phyloP scores from a whole-genome alignment of 1,140 invertebrate species.

The Drosophila trapezifrons region DNA sequence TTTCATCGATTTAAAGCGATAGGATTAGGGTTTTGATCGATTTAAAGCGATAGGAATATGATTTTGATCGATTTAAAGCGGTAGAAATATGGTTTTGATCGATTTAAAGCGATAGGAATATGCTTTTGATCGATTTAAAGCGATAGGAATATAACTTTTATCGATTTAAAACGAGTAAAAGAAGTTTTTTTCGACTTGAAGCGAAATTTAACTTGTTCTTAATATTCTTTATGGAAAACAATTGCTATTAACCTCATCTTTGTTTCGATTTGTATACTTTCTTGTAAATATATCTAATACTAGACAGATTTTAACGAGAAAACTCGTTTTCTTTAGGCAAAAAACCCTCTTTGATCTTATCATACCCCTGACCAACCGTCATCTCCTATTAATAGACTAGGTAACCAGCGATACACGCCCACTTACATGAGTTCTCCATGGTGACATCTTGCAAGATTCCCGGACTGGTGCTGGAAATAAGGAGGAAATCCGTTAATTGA shows the following conservation, averaged over 20 bases:
- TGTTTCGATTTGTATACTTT: neutral
- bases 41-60: too few species aligned
- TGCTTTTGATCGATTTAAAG: too few species aligned
- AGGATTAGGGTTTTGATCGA: too few species aligned
- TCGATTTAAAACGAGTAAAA: too few species aligned
- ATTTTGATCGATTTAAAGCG: too few species aligned
- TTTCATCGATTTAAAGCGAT: too few species aligned
- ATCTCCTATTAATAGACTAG: neutral
- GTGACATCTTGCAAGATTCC: constrained; percentile 85
- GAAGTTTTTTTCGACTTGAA: too few species aligned
- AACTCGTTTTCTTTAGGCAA: neutral
- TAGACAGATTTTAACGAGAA: neutral
- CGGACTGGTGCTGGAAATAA: constrained; percentile 85
- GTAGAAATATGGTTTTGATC: too few species aligned
- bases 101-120: too few species aligned
- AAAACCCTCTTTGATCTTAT: neutral
- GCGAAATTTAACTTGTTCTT: too few species aligned
- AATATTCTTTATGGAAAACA: neutral
- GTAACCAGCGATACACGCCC: too few species aligned
- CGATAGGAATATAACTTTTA: too few species aligned
- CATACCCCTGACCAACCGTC: neutral
- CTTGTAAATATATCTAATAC: neutral
- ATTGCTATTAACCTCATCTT: neutral
- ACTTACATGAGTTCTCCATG: constrained; percentile 84
- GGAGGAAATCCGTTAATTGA: constrained; percentile 55